Evolutionary conservation across 2,888 invertebrate species (phyloP).

Genomic region (Altica lythri): DNA sequence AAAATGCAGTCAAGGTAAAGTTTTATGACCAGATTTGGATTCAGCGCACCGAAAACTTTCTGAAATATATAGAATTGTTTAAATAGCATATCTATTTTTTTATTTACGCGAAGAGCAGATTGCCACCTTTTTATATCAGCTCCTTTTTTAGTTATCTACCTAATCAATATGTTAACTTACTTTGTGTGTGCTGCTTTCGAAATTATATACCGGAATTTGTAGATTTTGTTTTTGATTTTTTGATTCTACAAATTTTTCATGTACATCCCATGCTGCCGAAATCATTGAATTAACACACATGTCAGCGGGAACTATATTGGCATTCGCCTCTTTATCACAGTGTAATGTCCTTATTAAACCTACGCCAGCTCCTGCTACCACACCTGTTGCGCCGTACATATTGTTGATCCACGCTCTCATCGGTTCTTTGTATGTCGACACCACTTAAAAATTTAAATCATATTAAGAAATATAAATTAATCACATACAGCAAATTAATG

Average conservation of each 20-base stretch:
- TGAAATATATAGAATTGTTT: too few relatives aligned
- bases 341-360: constrained; percentile 78
- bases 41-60: too few relatives aligned
- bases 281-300: constrained; percentile 83
- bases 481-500: not conserved
- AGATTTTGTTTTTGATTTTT: constrained; percentile 35
- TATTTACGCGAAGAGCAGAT: too few relatives aligned
- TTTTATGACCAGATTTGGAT: too few relatives aligned
- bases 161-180: too few relatives aligned
- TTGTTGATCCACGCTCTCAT: constrained; percentile 89
- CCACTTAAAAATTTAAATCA: constrained; percentile 55
- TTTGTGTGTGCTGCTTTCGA: constrained; percentile 83
- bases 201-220: constrained; percentile 79
- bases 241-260: constrained; percentile 19
- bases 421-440: constrained; percentile 56
- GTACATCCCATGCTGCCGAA: constrained; percentile 74
- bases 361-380: constrained; percentile 73
- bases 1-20: too few relatives aligned
- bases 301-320: constrained; percentile 80
- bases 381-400: constrained; percentile 84
- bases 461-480: constrained; percentile 3
- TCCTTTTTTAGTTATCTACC: too few relatives aligned
- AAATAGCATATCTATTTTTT: too few relatives aligned
- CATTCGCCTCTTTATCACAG: constrained; percentile 68
- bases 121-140: too few relatives aligned